A percentile compares a stretch with the other conserved stretches of the same genome.
phyloP scores from a whole-genome alignment of 2,797 vertebrate species.

The Hapalemur alaotrensis region DNA sequence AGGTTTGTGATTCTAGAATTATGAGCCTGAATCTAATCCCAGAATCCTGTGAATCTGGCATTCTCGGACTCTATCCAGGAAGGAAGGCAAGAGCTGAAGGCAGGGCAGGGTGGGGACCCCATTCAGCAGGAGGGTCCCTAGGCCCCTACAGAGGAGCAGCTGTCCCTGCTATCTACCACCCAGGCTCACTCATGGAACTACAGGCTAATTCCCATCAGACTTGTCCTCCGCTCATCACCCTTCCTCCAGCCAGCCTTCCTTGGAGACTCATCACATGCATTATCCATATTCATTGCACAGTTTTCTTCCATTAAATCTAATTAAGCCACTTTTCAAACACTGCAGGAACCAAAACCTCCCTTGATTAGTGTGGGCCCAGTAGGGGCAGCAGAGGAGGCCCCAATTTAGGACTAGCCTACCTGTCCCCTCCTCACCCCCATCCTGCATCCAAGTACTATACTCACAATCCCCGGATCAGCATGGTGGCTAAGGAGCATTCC shows the following conservation, averaged over 20 bases:
- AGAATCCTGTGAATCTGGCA: background rate
- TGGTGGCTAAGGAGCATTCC: background rate
- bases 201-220: background rate
- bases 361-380: background rate
- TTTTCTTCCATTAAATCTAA: conserved; percentile 54
- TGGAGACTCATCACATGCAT: background rate
- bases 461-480: background rate
- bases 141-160: background rate
- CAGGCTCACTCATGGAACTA: background rate
- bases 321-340: conserved; percentile 35
- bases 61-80: conserved; percentile 4
- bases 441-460: background rate
- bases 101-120: background rate
- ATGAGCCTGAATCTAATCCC: background rate
- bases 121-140: background rate
- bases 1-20: background rate
- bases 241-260: background rate
- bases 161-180: background rate
- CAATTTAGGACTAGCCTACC: background rate
- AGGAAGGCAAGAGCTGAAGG: background rate
- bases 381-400: background rate
- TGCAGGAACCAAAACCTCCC: conserved; percentile 28
- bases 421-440: background rate
- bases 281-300: conserved; percentile 36
- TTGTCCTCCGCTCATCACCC: background rate